Base-by-base conservation (phyloP, 2,888 invertebrate genomes). In the Scaptomyza cyrtandrae region DNA sequence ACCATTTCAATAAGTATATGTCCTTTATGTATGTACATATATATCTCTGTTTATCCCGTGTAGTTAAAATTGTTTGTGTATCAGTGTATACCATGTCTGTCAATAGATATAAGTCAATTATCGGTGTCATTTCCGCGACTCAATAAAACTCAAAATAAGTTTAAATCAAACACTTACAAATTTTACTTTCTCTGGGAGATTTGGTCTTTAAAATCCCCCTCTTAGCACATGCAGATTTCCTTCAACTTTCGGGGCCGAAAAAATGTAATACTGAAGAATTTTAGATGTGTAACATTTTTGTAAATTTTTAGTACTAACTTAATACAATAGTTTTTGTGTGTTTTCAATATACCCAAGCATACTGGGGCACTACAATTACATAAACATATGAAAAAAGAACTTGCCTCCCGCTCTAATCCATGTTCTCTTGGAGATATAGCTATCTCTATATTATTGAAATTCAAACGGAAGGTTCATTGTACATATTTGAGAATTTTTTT, bases 31-130 rank as follows among this genome's bases (percentile, higher is more conserved):
- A 14, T 60, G 49, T 65, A 29, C 6, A 16, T 31, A 11, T 48
- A 11, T 46, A 6, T 48, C 16, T 33, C 13, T 49, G 33, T 33
- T 16, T 33, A 6, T 16, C 33, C 5, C 13, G 33, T 39, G 14
- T 39, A 39, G n/a, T 37, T 6, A 37, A n/a, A n/a, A 14, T 14
- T 37, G 37, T 37, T 0, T 31, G 19, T 19, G 16, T 49, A 6
- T 35, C 33, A 43, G 41, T 58, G 52, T 59, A 48, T 44, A 65
- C 60, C 60, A 65, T 65, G 61, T 19, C 19, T 19, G 19, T 61
- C 65, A 66, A 50, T 66, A 66, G 58, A 39, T 54, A 7, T 68
- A 66, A 54, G 49, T 35, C 31, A 48, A 11, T n/a, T 13, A 46
- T 37, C 14, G 53, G 14, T 49, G 43, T 37, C 44, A 50, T 45